phyloP scores from a whole-genome alignment of 2,113 vertebrate species.

The Phainopepla nitens region DNA sequence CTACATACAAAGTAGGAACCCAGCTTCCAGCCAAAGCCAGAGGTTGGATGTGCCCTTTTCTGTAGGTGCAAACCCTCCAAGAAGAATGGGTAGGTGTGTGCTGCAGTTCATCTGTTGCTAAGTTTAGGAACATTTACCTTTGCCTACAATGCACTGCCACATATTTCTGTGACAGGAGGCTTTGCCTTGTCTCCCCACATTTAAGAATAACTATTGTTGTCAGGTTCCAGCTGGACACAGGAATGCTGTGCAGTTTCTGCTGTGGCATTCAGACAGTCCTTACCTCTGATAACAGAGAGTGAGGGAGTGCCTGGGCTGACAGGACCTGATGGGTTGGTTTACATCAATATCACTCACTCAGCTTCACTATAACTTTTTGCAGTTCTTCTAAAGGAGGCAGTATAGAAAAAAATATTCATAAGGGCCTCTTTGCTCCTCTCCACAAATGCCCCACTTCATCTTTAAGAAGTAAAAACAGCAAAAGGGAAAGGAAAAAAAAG shows the following conservation, averaged over 20 bases:
- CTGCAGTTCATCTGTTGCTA: background rate
- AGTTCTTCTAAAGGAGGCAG: background rate
- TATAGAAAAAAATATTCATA: background rate
- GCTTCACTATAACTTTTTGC: background rate
- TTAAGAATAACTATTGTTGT: background rate
- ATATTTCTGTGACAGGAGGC: background rate
- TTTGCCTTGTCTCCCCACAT: background rate
- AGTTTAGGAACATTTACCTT: background rate
- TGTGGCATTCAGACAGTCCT: background rate
- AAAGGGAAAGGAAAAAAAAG: background rate
- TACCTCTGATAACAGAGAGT: background rate
- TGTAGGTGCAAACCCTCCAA: background rate
- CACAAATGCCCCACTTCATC: background rate
- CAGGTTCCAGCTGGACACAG: background rate
- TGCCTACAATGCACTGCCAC: background rate
- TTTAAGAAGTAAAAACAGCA: background rate
- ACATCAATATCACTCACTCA: background rate
- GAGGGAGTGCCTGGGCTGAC: background rate
- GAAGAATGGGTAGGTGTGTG: background rate
- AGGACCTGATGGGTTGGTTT: background rate
- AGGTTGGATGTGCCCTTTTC: background rate
- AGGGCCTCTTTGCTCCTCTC: background rate
- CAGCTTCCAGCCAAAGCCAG: background rate
- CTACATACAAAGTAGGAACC: accelerated
- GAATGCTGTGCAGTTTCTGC: background rate